phyloP scores from a whole-genome alignment of 1,140 invertebrate genomes.

The Notospermus geniculatus region DNA sequence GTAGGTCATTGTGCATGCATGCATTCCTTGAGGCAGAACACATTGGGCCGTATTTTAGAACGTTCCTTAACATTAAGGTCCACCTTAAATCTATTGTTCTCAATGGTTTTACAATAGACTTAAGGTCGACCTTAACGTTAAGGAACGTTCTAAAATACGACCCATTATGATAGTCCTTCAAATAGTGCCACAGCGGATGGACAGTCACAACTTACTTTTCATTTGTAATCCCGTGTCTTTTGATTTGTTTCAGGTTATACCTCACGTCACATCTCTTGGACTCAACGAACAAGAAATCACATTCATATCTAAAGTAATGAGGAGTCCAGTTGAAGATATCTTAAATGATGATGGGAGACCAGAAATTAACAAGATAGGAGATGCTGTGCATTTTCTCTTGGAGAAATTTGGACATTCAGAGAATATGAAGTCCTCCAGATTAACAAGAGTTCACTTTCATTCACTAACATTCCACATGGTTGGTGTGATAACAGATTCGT shows the following conservation, averaged over 20 bases:
- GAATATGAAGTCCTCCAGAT: constrained; percentile 37
- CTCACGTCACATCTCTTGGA: constrained; percentile 52
- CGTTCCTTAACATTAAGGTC: too few relatives aligned
- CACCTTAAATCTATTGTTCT: too few relatives aligned
- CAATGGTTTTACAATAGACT: too few relatives aligned
- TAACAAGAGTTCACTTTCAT: constrained; percentile 59
- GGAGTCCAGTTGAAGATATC: constrained; percentile 50
- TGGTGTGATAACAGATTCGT: constrained; percentile 43
- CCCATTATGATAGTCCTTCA: too few relatives aligned
- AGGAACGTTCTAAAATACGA: too few relatives aligned
- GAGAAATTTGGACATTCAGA: constrained; percentile 51
- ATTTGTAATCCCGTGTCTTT: background rate
- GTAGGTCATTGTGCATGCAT: background rate
- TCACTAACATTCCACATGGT: constrained; percentile 59
- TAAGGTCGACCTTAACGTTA: too few relatives aligned
- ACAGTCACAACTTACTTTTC: background rate
- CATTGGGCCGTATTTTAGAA: too few relatives aligned
- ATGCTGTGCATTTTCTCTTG: constrained; percentile 57
- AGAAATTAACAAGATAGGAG: constrained; percentile 51
- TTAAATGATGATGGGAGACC: constrained; percentile 41
- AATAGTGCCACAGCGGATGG: too few relatives aligned
- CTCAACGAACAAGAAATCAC: constrained; percentile 58
- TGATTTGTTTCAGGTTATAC: constrained; percentile 49
- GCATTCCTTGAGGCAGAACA: constrained; percentile 10
- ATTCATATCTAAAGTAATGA: constrained; percentile 49